Percentiles rank a stretch among this genome's conserved stretches.
Evolutionary conservation across 2,888 invertebrate genomes (phyloP).

Genomic region (Epinotia bilunana): DNA sequence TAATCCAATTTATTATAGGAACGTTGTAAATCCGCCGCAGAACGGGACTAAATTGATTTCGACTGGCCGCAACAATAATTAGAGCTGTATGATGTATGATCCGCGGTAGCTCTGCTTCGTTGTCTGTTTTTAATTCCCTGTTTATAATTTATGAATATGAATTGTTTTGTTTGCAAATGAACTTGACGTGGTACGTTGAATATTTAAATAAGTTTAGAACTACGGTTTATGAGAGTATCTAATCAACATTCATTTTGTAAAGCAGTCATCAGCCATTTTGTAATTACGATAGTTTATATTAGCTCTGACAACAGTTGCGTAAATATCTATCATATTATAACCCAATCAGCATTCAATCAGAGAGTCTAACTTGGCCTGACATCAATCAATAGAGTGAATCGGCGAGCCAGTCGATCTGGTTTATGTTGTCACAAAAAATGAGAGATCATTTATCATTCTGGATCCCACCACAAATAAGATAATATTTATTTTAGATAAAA

Average conservation of each 20-base stretch:
- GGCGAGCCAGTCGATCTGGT: constrained; percentile 50
- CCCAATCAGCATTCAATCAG: constrained; percentile 38
- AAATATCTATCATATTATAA: constrained; percentile 29
- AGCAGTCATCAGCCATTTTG: constrained; percentile 39
- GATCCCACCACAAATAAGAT: constrained; percentile 54
- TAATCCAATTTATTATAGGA: constrained; percentile 72
- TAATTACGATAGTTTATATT: constrained; percentile 27
- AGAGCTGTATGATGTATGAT: constrained; percentile 65
- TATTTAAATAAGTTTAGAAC: constrained; percentile 12
- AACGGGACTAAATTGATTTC: constrained; percentile 71
- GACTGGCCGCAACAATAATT: constrained; percentile 73
- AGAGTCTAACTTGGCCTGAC: constrained; percentile 36
- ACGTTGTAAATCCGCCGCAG: constrained; percentile 65
- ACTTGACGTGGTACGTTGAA: constrained; percentile 19
- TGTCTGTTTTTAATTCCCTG: constrained; percentile 44
- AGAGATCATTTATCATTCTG: constrained; percentile 57
- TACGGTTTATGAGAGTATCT: neutral
- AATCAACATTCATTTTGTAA: constrained; percentile 2
- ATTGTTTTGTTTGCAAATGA: constrained; percentile 41
- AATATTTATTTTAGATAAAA: constrained; percentile 13
- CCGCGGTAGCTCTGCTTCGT: constrained; percentile 47
- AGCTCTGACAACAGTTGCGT: constrained; percentile 32
- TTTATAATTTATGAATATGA: constrained; percentile 41
- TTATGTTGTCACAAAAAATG: constrained; percentile 52
- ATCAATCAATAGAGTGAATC: constrained; percentile 46